Percentiles rank a stretch among this genome's conserved stretches.
phyloP scores from a whole-genome alignment of 1,140 invertebrate genomes.

The Calosoma granatense region DNA sequence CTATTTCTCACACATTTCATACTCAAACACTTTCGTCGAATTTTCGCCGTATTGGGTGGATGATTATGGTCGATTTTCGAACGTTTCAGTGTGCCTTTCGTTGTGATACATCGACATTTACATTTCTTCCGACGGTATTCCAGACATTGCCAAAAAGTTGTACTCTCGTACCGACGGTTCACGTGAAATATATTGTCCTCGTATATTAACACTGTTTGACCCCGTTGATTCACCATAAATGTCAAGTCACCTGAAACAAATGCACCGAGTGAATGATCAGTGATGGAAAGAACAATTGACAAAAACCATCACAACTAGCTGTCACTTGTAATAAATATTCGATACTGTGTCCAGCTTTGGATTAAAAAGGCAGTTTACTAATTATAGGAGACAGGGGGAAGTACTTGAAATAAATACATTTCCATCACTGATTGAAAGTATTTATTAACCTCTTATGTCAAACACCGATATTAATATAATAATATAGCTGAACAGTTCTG shows the following conservation, averaged over 20 bases:
- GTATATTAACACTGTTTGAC: slow-evolving; percentile 9
- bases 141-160: slow-evolving; percentile 11
- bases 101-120: slow-evolving; percentile 11
- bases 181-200: slow-evolving; percentile 14
- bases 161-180: slow-evolving; percentile 10
- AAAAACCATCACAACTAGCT: too few species aligned
- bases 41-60: not conserved
- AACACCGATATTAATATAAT: too few species aligned
- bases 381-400: too few species aligned
- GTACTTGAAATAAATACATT: too few species aligned
- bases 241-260: not conserved
- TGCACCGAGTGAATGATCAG: not conserved
- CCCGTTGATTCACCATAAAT: slow-evolving; percentile 9
- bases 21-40: not conserved
- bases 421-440: too few species aligned
- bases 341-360: too few species aligned
- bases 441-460: too few species aligned
- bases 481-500: too few species aligned
- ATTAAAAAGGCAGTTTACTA: too few species aligned
- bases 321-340: too few species aligned
- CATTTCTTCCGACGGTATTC: slow-evolving; percentile 7
- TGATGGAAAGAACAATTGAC: too few species aligned
- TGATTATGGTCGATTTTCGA: slow-evolving; percentile 10
- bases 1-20: not conserved
- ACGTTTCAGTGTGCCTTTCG: slow-evolving; percentile 7